Percentiles rank a stretch among this genome's conserved stretches.
Evolutionary conservation across 2,797 vertebrate species (phyloP).

Genomic region (Sciurus vulgaris): DNA sequence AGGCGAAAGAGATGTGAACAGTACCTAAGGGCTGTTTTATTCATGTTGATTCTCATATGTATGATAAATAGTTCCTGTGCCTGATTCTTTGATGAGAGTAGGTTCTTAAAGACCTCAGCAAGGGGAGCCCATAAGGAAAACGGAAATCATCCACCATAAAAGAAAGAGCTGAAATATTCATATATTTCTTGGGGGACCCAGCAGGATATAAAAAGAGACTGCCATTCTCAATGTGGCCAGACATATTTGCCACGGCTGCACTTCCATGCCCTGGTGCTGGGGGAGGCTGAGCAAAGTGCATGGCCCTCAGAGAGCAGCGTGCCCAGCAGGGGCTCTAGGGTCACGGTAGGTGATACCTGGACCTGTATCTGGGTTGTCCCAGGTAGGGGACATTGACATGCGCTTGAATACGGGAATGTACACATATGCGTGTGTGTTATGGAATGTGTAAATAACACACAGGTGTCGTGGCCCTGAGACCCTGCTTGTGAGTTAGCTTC

Average conservation of each 20-base stretch:
- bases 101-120: slow-evolving; percentile 47
- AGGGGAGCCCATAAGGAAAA: slow-evolving; percentile 46
- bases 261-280: too few relatives aligned
- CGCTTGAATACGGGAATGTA: background rate
- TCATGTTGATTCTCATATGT: slow-evolving; percentile 66
- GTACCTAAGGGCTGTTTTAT: slow-evolving; percentile 60
- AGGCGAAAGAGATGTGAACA: background rate
- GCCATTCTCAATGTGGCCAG: background rate
- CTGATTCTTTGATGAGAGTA: slow-evolving; percentile 38
- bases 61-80: slow-evolving; percentile 67
- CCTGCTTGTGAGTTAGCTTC: background rate
- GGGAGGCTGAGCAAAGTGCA: background rate
- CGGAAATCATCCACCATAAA: slow-evolving; percentile 30
- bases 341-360: background rate
- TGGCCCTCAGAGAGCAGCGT: background rate
- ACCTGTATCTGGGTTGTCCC: background rate
- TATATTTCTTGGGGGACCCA: slow-evolving; percentile 30
- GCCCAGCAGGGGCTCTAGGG: background rate
- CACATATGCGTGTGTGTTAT: background rate
- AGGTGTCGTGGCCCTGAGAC: background rate
- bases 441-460: background rate
- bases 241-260: background rate
- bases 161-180: slow-evolving; percentile 62
- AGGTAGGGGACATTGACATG: background rate
- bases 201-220: background rate